phyloP scores from a whole-genome alignment of 2,113 vertebrate species.

The Damaliscus lunatus region DNA sequence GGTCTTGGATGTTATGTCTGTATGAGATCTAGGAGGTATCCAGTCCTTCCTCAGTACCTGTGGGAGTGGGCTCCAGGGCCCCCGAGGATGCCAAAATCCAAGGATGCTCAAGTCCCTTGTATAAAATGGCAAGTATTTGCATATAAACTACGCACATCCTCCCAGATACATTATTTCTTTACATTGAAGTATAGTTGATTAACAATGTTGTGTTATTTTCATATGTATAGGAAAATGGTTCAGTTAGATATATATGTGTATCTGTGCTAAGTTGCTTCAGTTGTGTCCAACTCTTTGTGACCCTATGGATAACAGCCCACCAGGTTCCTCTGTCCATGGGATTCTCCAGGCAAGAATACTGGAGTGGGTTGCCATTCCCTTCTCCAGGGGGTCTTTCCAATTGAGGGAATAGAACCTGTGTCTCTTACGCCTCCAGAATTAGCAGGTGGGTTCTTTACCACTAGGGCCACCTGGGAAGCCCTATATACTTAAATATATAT shows the following conservation, averaged over 20 bases:
- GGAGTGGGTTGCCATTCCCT: not conserved
- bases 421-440: not conserved
- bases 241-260: not conserved
- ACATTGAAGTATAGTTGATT: not conserved
- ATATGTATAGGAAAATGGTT: not conserved
- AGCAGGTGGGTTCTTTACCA: not conserved
- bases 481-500: not conserved
- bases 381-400: not conserved
- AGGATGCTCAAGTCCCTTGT: not conserved
- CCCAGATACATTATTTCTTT: not conserved
- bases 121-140: not conserved
- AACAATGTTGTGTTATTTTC: not conserved
- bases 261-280: not conserved
- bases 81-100: not conserved
- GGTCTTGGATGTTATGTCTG: accelerated
- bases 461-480: not conserved
- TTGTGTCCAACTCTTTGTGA: not conserved
- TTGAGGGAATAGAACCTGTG: not conserved
- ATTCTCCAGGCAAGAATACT: not conserved
- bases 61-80: not conserved
- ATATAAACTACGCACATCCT: not conserved
- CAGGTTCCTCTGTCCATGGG: not conserved
- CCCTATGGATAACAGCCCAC: not conserved
- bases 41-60: not conserved
- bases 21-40: not conserved